Percentiles rank a stretch among this genome's conserved stretches.
These are phyloP conservation scores for Spea bombifrons DNA, from an alignment of 2,113 vertebrate genomes.

Conservation along the genomic window DNA sequence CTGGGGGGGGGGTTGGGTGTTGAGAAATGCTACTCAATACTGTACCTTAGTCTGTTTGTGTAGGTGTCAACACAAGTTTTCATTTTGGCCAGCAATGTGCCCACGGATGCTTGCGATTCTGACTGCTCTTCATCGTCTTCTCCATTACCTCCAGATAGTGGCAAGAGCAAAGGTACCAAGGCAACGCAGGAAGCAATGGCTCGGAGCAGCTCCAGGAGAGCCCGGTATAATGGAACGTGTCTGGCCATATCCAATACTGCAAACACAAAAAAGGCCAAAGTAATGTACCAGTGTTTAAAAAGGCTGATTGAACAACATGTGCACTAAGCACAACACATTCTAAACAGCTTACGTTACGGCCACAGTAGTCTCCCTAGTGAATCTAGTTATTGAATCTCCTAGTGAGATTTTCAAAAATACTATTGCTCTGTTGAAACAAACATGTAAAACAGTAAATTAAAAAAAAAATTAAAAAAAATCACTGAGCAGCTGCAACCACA, in stretches of 20 bases:
- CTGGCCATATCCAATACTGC: conserved; percentile 96
- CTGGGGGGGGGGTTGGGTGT: too few species aligned
- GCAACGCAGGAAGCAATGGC: conserved; percentile 89
- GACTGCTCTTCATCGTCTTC: conserved; percentile 79
- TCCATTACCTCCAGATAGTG: conserved; percentile 78
- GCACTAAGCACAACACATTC: too few species aligned
- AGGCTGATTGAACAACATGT: too few species aligned
- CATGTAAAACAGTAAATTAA: too few species aligned
- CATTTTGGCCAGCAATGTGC: conserved; percentile 96
- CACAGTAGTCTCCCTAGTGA: too few species aligned
- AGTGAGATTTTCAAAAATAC: too few species aligned
- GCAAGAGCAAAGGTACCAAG: conserved; percentile 88
- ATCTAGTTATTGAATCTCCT: too few species aligned
- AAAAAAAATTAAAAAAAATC: too few species aligned
- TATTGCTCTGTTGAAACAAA: too few species aligned
- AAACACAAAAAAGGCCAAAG: conserved; percentile 6
- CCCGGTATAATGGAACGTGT: conserved; percentile 92
- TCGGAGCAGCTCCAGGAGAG: conserved; percentile 88
- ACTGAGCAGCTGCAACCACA: too few species aligned
- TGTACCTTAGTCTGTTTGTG: conserved; percentile 90
- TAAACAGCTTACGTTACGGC: too few species aligned
- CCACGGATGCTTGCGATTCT: conserved; percentile 90
- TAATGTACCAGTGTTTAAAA: too few species aligned
- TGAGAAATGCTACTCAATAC: conserved; percentile 51
- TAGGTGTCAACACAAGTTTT: conserved; percentile 98